Evolutionary conservation across 2,888 invertebrate species (phyloP).

Genomic region (Ophonus ardosiacus): DNA sequence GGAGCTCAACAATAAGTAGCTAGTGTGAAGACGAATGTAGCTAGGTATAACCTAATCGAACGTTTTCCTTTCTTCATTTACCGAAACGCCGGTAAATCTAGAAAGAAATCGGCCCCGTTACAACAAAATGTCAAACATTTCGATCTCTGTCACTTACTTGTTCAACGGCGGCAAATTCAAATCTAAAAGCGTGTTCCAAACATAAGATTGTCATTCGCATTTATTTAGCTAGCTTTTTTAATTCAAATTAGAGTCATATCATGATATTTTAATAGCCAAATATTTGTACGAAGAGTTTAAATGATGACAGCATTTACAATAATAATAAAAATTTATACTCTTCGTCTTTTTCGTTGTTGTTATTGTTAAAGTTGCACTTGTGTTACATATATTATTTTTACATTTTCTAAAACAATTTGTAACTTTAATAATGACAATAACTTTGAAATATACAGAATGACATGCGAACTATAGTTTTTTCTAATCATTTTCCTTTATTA

Average conservation of each 20-base stretch:
- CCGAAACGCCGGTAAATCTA: not conserved
- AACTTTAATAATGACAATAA: constrained; percentile 34
- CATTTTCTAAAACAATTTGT: constrained; percentile 1
- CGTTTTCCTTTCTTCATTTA: not conserved
- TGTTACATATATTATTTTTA: constrained; percentile 10
- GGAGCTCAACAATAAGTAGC: constrained; percentile 46
- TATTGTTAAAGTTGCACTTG: constrained; percentile 5
- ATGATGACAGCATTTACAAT: not conserved
- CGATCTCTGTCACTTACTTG: not conserved
- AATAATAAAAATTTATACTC: not conserved
- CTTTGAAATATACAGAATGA: not conserved
- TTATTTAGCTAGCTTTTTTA: constrained; percentile 54
- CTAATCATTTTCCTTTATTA: not conserved
- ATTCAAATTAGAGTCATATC: constrained; percentile 30
- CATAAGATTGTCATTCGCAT: constrained; percentile 27
- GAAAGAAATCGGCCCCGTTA: not conserved
- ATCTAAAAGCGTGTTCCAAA: constrained; percentile 36
- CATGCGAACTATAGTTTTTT: constrained; percentile 10
- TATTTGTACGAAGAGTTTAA: constrained; percentile 23
- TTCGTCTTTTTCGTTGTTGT: constrained; percentile 1
- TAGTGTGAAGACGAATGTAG: constrained; percentile 31
- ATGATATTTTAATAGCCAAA: constrained; percentile 44
- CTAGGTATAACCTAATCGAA: not conserved
- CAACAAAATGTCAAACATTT: not conserved
- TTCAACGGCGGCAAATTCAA: constrained; percentile 9